Base-by-base conservation (phyloP, 53 echinoderm and acorn worm genomes). In the Hippasteria phrygiana region DNA sequence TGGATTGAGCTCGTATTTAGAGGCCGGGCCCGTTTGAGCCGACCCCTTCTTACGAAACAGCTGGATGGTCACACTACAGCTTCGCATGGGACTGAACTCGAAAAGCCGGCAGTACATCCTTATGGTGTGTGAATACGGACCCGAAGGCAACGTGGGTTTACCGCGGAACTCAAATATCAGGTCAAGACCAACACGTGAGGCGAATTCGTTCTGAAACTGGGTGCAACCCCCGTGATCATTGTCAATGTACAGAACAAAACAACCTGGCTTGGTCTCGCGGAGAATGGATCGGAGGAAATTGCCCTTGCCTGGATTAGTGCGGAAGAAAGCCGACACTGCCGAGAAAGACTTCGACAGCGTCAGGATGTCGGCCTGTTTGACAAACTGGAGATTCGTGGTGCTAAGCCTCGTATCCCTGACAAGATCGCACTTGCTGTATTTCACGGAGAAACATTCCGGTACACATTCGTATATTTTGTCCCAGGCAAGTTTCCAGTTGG, bases 401-500 rank as follows among this genome's bases (percentile, higher is more conserved):
- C 34, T 1, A 18, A 67, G 4, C 4, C 35, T 16, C 3, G 0
- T 1, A 37, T 34, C 69, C 1, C 35, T 37, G 69, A 67, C 69
- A 37, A 67, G 1, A 3, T 79, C 79, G 16, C 79, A 79, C n/a
- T 53, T 40, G 20, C 35, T 12, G 79, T 79, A 79, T 1, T 16
- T 31, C 29, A 77, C 77, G 6, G 33, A 5, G 14, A 80, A 80
- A 18, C 40, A 37, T 38, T 55, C 42, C 5, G 65, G 80, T 13
- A 80, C 39, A 24, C 42, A 55, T 1, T 80, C 13, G 80, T 80
- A 37, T 56, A 80, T 64, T 27, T 40, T 36, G 62, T 45, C 80
- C 80, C 80, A 80, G 16, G 80, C 17, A 36, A 42, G 26, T 24
- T 64, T 80, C 80, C 80, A 80, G 63, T 80, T 45, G 26, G 80